phyloP scores from a whole-genome alignment of 2,797 vertebrate species.

The Cyclopterus lumpus region DNA sequence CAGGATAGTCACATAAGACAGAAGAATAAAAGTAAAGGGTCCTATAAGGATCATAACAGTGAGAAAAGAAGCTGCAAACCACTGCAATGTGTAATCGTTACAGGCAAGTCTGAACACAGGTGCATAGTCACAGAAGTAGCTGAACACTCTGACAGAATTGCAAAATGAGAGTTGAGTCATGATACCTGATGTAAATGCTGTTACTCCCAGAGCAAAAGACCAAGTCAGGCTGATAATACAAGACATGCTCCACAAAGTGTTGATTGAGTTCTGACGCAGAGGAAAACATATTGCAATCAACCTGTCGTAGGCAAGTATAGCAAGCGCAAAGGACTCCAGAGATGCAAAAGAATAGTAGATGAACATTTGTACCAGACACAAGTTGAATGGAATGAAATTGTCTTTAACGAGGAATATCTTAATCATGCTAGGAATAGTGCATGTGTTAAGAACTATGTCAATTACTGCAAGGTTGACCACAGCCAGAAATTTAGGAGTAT shows the following conservation, averaged over 20 bases:
- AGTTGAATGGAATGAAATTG: constrained; percentile 75
- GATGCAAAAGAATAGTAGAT: constrained; percentile 56
- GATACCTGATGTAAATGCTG: neutral
- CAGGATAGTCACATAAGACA: constrained; percentile 73
- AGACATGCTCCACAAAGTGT: constrained; percentile 69
- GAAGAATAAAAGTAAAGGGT: constrained; percentile 67
- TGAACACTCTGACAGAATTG: constrained; percentile 69
- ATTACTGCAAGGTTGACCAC: constrained; percentile 74
- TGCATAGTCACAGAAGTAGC: constrained; percentile 81
- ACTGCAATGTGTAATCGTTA: constrained; percentile 68
- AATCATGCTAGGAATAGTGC: constrained; percentile 77
- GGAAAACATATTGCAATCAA: constrained; percentile 81
- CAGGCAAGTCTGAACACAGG: constrained; percentile 80
- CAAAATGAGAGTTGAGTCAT: constrained; percentile 77
- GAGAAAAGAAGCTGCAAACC: constrained; percentile 33
- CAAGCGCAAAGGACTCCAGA: constrained; percentile 71
- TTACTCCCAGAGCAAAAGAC: neutral
- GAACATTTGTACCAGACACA: constrained; percentile 77
- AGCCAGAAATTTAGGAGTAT: constrained; percentile 78
- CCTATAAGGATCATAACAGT: neutral
- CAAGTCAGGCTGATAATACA: constrained; percentile 65
- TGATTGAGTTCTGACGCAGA: constrained; percentile 71
- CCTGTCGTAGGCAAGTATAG: constrained; percentile 77
- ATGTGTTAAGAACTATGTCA: constrained; percentile 69
- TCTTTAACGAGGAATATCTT: constrained; percentile 70